A percentile compares a stretch with the other conserved stretches of the same genome.
Conservation (phyloP, 2,888 invertebrate genomes). For the Bugula neritina region DNA sequence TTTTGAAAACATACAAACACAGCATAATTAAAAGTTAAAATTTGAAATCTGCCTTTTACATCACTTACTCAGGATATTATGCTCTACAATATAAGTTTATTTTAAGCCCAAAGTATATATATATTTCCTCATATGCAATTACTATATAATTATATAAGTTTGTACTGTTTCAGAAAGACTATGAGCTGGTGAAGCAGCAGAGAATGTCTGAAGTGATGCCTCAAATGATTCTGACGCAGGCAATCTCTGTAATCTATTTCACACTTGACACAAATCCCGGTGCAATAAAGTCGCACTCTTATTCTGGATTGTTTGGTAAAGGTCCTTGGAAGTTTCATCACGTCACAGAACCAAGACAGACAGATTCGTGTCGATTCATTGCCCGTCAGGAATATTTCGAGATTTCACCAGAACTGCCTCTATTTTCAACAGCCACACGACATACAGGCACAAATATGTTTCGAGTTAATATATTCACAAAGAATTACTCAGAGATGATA, state of each 20-base stretch:
- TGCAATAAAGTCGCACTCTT: neutral
- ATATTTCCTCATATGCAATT: too few relatives aligned
- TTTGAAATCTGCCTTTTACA: too few relatives aligned
- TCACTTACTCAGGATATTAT: too few relatives aligned
- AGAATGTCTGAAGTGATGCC: constrained; percentile 13
- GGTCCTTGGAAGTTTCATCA: constrained; percentile 24
- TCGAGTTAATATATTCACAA: neutral
- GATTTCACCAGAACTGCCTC: neutral
- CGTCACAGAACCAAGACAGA: neutral
- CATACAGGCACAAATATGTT: neutral
- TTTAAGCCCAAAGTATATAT: too few relatives aligned
- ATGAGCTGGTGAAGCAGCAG: neutral
- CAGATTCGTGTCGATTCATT: neutral
- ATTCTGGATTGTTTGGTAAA: neutral
- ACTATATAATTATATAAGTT: too few relatives aligned
- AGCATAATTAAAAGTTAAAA: too few relatives aligned
- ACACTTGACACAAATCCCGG: neutral
- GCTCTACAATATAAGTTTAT: too few relatives aligned
- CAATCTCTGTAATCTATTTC: constrained; percentile 6
- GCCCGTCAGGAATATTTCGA: constrained; percentile 14
- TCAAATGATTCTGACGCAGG: neutral
- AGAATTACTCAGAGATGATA: constrained; percentile 7
- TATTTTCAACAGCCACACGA: neutral
- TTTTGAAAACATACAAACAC: too few relatives aligned
- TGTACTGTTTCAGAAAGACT: too few relatives aligned